phyloP scores from a whole-genome alignment of 2,113 vertebrate species.

The Archocentrus centrarchus region DNA sequence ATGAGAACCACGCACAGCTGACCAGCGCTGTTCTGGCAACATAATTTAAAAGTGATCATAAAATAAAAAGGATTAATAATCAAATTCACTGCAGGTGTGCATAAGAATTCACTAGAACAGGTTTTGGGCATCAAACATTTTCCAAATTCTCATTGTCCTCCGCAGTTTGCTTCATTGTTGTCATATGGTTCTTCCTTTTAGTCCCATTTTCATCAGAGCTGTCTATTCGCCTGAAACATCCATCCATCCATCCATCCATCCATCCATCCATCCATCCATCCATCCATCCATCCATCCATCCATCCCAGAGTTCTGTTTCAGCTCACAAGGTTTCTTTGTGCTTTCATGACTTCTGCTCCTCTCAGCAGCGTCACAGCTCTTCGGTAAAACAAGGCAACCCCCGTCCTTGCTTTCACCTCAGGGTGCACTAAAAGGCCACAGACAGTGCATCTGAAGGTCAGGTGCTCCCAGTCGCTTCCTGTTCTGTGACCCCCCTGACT shows the following conservation, averaged over 20 bases:
- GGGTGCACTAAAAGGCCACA: constrained; percentile 54
- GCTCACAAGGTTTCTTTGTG: constrained; percentile 8
- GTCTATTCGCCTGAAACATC: constrained; percentile 15
- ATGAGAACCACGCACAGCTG: constrained; percentile 76
- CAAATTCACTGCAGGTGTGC: constrained; percentile 50
- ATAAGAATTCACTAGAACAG: constrained; percentile 21
- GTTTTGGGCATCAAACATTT: constrained; percentile 25
- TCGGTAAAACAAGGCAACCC: constrained; percentile 41
- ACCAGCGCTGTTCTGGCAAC: constrained; percentile 80
- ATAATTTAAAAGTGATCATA: constrained; percentile 69
- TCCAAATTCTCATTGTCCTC: constrained; percentile 27
- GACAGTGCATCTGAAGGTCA: constrained; percentile 60
- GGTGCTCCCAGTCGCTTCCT: constrained; percentile 49
- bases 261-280: background rate
- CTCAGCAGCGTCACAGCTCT: constrained; percentile 50
- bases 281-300: constrained; percentile 24
- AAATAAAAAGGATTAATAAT: constrained; percentile 44
- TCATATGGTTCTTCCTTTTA: constrained; percentile 17
- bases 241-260: background rate
- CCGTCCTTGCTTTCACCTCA: constrained; percentile 46
- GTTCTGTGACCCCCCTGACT: constrained; percentile 51
- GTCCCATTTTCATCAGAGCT: constrained; percentile 34
- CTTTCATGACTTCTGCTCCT: constrained; percentile 33
- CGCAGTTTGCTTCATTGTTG: constrained; percentile 1
- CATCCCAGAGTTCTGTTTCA: constrained; percentile 20